A percentile compares a stretch with the other conserved stretches of the same genome.
phyloP scores from a whole-genome alignment of 2,113 vertebrate genomes.

The Otus sunia region DNA sequence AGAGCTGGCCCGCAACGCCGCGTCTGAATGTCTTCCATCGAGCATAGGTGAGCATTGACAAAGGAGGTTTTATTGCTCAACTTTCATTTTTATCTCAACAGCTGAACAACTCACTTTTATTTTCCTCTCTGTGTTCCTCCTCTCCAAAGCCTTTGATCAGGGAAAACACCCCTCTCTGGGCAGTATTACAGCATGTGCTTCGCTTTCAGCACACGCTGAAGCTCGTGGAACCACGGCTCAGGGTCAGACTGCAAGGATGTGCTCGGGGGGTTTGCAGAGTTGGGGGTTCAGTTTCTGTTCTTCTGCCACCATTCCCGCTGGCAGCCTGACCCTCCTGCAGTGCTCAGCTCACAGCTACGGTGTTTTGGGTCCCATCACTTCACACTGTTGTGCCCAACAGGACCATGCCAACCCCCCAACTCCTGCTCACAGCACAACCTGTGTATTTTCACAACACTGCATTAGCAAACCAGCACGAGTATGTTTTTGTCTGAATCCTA shows the following conservation, averaged over 20 bases:
- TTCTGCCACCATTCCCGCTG: accelerated
- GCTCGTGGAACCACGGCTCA: accelerated
- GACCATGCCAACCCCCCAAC: neutral
- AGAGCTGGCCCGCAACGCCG: neutral
- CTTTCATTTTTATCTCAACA: neutral
- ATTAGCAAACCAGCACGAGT: neutral
- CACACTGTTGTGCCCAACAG: accelerated
- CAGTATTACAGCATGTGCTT: neutral
- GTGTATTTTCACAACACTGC: neutral
- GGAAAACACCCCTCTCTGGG: neutral
- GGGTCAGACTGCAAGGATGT: neutral
- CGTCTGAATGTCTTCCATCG: neutral
- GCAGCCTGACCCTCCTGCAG: neutral
- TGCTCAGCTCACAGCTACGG: neutral
- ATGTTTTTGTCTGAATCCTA: neutral
- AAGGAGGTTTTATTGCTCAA: neutral
- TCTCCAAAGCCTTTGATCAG: neutral
- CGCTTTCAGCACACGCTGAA: neutral
- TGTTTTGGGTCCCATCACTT: no score
- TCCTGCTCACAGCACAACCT: accelerated
- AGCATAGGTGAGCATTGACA: neutral
- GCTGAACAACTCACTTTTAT: neutral
- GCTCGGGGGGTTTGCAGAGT: neutral
- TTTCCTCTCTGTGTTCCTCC: neutral
- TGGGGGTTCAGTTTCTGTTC: neutral